phyloP scores from a whole-genome alignment of 2,888 invertebrate genomes.

The Cerastis leucographa region DNA sequence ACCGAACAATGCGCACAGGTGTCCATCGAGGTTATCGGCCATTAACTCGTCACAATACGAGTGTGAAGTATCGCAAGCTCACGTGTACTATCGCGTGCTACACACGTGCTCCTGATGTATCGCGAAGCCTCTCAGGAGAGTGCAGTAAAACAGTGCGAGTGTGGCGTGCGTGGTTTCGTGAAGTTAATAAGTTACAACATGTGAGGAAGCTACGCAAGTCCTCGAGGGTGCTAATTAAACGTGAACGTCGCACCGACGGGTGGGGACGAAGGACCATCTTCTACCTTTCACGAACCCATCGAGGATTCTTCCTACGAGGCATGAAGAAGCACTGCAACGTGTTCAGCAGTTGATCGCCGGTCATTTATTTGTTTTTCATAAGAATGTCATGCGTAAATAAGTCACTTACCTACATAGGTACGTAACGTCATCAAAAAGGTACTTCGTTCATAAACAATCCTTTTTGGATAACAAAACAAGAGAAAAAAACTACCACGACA shows the following conservation, averaged over 20 bases:
- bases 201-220: slow-evolving; percentile 34
- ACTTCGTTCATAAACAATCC: neutral
- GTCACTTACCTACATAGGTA: neutral
- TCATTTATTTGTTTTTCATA: neutral
- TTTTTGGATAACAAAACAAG: no score
- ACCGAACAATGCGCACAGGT: slow-evolving; percentile 24
- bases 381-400: neutral
- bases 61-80: neutral
- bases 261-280: neutral
- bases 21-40: neutral
- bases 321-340: no score
- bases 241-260: neutral
- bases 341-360: neutral
- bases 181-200: slow-evolving; percentile 32
- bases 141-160: neutral
- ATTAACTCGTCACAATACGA: slow-evolving; percentile 11
- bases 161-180: neutral
- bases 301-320: neutral
- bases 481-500: no score
- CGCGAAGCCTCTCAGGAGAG: slow-evolving; percentile 8
- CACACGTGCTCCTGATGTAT: neutral
- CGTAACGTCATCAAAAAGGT: neutral
- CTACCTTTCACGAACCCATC: neutral
- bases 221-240: slow-evolving; percentile 36
- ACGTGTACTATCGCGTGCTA: slow-evolving; percentile 24